Evolutionary conservation across 2,797 vertebrate genomes (phyloP).

Genomic region (Dicrostonyx torquatus): DNA sequence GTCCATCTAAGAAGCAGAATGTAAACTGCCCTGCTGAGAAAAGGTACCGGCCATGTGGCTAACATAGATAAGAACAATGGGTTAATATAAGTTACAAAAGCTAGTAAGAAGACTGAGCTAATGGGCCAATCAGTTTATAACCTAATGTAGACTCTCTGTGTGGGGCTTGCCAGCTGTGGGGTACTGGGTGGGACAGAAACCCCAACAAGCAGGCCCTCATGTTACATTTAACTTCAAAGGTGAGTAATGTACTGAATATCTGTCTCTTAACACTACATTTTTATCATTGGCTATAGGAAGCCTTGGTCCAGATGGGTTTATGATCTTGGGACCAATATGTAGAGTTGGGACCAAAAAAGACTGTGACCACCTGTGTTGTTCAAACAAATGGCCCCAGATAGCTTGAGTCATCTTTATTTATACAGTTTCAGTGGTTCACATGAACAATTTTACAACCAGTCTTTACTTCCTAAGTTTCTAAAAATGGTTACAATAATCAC

Average conservation of each 20-base stretch:
- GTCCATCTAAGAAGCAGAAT: too few relatives aligned
- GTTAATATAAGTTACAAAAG: too few relatives aligned
- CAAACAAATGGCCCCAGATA: neutral
- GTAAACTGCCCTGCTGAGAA: too few relatives aligned
- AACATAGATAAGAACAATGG: too few relatives aligned
- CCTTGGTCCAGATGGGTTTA: neutral
- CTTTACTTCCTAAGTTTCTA: neutral
- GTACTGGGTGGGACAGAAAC: too few relatives aligned
- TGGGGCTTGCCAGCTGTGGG: too few relatives aligned
- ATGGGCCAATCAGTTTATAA: too few relatives aligned
- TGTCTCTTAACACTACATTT: neutral
- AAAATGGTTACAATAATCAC: neutral
- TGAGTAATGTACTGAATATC: neutral
- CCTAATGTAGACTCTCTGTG: too few relatives aligned
- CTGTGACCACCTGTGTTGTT: neutral
- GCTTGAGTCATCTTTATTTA: neutral
- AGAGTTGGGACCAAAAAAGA: neutral
- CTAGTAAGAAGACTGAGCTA: too few relatives aligned
- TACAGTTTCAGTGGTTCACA: neutral
- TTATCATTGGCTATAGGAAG: neutral
- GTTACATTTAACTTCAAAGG: neutral
- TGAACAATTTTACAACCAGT: neutral
- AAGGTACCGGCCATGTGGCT: too few relatives aligned
- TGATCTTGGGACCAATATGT: neutral
- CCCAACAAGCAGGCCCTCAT: too few relatives aligned